A percentile compares a stretch with the other conserved stretches of the same genome.
Conservation (phyloP, 2,888 invertebrate genomes). For the Agrilus cyanescens region DNA sequence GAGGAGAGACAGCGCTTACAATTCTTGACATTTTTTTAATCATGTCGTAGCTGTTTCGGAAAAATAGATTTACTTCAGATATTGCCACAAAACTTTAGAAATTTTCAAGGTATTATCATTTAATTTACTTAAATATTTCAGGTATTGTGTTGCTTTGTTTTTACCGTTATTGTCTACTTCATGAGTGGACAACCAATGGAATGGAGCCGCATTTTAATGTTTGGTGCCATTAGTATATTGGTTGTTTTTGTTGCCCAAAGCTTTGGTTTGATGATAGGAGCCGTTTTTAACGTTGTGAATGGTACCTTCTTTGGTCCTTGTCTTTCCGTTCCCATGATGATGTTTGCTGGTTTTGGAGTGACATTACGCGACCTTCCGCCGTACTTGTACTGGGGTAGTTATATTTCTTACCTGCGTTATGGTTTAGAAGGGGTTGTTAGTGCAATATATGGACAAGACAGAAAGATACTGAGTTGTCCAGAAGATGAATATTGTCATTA, state of each 20-base stretch:
- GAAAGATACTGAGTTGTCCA: conserved; percentile 65
- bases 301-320: conserved; percentile 92
- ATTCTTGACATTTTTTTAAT: too few species aligned
- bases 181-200: conserved; percentile 87
- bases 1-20: too few species aligned
- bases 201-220: conserved; percentile 68
- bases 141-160: conserved; percentile 57
- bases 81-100: not conserved
- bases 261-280: conserved; percentile 84
- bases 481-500: conserved; percentile 67
- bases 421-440: conserved; percentile 78
- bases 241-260: conserved; percentile 86
- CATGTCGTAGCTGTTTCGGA: too few species aligned
- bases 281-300: conserved; percentile 76
- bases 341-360: conserved; percentile 95
- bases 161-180: conserved; percentile 66
- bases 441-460: conserved; percentile 71
- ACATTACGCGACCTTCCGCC: conserved; percentile 73
- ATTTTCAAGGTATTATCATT: not conserved
- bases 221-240: conserved; percentile 68
- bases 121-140: conserved; percentile 28
- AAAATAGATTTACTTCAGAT: too few species aligned
- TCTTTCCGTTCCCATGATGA: conserved; percentile 85
- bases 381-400: conserved; percentile 84
- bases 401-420: conserved; percentile 82